phyloP scores from a whole-genome alignment of 2,113 vertebrate genomes.

The Spea bombifrons region DNA sequence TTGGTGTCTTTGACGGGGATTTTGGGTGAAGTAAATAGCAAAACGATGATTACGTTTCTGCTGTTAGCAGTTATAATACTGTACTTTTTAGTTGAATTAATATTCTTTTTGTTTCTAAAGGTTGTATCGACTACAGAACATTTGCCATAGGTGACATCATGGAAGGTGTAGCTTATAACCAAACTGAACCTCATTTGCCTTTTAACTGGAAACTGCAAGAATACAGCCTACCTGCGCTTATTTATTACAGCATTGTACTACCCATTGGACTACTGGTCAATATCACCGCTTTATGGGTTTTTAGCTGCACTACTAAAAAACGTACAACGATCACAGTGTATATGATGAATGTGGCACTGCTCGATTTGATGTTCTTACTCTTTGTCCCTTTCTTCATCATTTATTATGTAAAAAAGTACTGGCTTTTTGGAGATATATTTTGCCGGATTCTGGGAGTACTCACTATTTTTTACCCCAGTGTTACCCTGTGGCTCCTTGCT shows the following conservation, averaged over 20 bases:
- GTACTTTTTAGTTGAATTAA: too few relatives aligned
- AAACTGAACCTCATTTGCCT: constrained; percentile 36
- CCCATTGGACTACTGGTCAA: constrained; percentile 82
- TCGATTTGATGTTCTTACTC: constrained; percentile 83
- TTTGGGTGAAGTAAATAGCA: too few relatives aligned
- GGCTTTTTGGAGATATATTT: constrained; percentile 85
- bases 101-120: constrained; percentile 8
- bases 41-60: too few relatives aligned
- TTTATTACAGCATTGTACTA: constrained; percentile 85
- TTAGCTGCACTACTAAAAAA: constrained; percentile 92
- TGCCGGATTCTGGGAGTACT: constrained; percentile 80
- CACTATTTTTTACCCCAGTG: constrained; percentile 88
- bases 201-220: constrained; percentile 66
- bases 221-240: constrained; percentile 73
- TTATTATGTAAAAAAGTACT: constrained; percentile 75
- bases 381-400: constrained; percentile 84
- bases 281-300: constrained; percentile 88
- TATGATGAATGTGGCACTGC: constrained; percentile 91
- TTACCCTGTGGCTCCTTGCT: constrained; percentile 90
- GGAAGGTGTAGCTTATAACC: constrained; percentile 48
- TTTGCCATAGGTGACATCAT: constrained; percentile 26
- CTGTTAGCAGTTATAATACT: too few relatives aligned
- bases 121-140: neutral
- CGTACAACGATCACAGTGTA: constrained; percentile 88
- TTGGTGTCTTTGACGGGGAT: too few relatives aligned